Percentiles rank a stretch among this genome's conserved stretches.
Evolutionary conservation across 2,888 invertebrate genomes (phyloP).

Genomic region (Oligia strigilis): DNA sequence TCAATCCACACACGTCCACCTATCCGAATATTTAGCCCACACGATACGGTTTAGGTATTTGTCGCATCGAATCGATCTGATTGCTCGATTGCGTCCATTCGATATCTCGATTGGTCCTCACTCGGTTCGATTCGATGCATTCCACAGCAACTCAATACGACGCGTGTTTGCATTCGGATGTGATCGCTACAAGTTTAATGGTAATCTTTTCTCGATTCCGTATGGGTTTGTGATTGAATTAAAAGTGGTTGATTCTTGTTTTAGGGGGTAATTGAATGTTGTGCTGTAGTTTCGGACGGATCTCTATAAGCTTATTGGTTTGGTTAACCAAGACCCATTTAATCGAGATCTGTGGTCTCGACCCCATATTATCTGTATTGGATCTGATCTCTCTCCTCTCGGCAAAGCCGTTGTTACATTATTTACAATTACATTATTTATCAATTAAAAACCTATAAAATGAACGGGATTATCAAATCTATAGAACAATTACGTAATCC

Average conservation of each 20-base stretch:
- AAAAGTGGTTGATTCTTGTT: slow-evolving; percentile 36
- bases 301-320: background rate
- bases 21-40: slow-evolving; percentile 48
- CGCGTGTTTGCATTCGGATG: slow-evolving; percentile 79
- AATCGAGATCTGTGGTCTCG: background rate
- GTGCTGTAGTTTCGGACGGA: background rate
- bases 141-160: slow-evolving; percentile 76
- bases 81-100: slow-evolving; percentile 80
- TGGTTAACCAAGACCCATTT: background rate
- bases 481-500: background rate
- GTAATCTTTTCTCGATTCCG: slow-evolving; percentile 52
- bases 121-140: slow-evolving; percentile 66
- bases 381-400: background rate
- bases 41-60: slow-evolving; percentile 45
- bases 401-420: background rate
- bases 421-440: background rate
- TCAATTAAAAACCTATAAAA: background rate
- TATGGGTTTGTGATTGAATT: slow-evolving; percentile 43
- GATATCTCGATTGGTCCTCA: slow-evolving; percentile 75
- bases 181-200: slow-evolving; percentile 72
- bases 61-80: slow-evolving; percentile 70
- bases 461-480: background rate
- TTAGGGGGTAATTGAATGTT: slow-evolving; percentile 8
- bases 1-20: slow-evolving; percentile 37
- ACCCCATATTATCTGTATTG: background rate